Evolutionary conservation across 2,797 vertebrate genomes (phyloP).

Genomic region (Pangasius larnaudii): DNA sequence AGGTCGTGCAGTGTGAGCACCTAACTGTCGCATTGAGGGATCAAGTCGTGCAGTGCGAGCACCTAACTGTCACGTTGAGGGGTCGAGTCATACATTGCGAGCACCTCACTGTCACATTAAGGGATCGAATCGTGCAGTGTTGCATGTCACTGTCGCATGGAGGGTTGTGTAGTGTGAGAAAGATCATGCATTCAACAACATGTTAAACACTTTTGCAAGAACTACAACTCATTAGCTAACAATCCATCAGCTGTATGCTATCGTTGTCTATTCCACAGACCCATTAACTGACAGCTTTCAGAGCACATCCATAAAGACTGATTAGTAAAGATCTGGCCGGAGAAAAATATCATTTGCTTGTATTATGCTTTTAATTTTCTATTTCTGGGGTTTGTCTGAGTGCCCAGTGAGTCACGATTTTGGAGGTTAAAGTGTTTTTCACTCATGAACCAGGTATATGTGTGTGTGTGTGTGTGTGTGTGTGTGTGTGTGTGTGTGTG

Average conservation of each 20-base stretch:
- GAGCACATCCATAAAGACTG: not conserved
- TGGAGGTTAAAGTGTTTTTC: not conserved
- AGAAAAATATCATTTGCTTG: not conserved
- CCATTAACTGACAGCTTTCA: not conserved
- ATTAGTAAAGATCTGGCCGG: not conserved
- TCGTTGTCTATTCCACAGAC: not conserved
- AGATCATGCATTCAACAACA: not conserved
- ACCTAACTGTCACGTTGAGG: not conserved
- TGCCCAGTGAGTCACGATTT: not conserved
- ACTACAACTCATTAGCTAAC: not conserved
- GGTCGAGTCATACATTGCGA: not conserved
- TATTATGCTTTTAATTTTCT: not conserved
- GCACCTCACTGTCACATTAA: not conserved
- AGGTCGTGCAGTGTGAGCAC: not conserved
- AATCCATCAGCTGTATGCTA: not conserved
- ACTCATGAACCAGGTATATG: not conserved
- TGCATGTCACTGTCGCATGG: not conserved
- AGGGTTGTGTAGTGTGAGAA: not conserved
- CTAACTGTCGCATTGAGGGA: not conserved
- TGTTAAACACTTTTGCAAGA: not conserved
- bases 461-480: not conserved
- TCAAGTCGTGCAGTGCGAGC: not conserved
- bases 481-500: not conserved
- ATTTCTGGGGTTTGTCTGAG: not conserved
- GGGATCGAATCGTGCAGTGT: not conserved